These are phyloP conservation scores for Loriculus beryllinus DNA, from an alignment of 2,797 vertebrate genomes.

Conservation along the genomic window DNA sequence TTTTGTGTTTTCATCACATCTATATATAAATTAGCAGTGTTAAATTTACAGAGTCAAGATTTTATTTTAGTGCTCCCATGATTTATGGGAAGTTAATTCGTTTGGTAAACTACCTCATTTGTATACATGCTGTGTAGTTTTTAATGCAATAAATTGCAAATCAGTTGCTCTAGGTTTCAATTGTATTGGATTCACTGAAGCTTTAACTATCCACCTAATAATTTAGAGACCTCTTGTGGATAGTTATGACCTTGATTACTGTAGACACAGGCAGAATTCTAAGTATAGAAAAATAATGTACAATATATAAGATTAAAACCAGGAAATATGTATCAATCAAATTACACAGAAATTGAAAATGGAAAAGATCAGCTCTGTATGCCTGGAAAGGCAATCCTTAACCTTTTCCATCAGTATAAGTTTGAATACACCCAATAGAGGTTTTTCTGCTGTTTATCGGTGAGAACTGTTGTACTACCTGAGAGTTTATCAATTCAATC, in stretches of 20 bases:
- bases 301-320: background rate
- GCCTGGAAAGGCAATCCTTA: background rate
- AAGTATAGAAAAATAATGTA: background rate
- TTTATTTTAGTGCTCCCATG: background rate
- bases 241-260: background rate
- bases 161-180: background rate
- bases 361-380: background rate
- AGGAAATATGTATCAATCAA: background rate
- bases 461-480: background rate
- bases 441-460: background rate
- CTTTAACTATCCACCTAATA: slow-evolving; percentile 14
- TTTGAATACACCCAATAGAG: background rate
- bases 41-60: background rate
- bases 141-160: background rate
- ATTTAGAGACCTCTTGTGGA: background rate
- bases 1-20: background rate
- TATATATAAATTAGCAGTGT: background rate
- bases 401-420: background rate
- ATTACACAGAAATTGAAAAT: background rate
- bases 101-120: background rate
- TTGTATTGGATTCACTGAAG: background rate
- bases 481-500: background rate
- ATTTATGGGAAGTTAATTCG: background rate
- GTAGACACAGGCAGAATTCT: background rate
- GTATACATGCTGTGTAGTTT: background rate